These are phyloP conservation scores for Calephelis nemesis DNA, from an alignment of 1,140 invertebrate species.

Conservation along the genomic window DNA sequence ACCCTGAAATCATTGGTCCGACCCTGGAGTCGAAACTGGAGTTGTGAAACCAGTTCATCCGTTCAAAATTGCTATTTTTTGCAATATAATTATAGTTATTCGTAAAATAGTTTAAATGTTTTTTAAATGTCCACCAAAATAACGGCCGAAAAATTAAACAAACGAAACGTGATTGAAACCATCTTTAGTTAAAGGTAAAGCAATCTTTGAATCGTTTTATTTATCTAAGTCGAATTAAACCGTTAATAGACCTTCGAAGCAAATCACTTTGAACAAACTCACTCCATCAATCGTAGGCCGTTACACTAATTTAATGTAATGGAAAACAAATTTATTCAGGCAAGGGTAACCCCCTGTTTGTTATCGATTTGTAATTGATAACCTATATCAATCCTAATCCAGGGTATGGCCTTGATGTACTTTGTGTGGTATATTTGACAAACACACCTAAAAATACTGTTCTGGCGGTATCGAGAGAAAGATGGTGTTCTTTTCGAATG, in stretches of 20 bases:
- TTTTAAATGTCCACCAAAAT: no score
- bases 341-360: slow-evolving; percentile 21
- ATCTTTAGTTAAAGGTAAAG: slow-evolving; percentile 12
- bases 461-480: no score
- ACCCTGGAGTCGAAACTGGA: no score
- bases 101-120: no score
- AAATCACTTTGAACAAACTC: slow-evolving; percentile 42
- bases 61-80: no score
- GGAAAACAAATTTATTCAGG: slow-evolving; percentile 41
- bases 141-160: neutral
- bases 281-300: slow-evolving; percentile 41
- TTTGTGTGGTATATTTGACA: no score
- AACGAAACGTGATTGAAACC: slow-evolving; percentile 14
- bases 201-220: slow-evolving; percentile 35
- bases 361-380: slow-evolving; percentile 26
- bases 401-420: neutral
- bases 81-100: no score
- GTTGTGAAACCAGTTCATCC: no score
- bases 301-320: slow-evolving; percentile 43
- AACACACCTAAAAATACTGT: no score
- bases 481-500: no score
- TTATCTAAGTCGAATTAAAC: slow-evolving; percentile 38
- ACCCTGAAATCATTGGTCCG: no score
- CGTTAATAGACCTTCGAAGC: slow-evolving; percentile 33
- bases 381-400: slow-evolving; percentile 16